These are phyloP conservation scores for Crotalus adamanteus DNA, from an alignment of 2,797 vertebrate species.

Conservation along the genomic window DNA sequence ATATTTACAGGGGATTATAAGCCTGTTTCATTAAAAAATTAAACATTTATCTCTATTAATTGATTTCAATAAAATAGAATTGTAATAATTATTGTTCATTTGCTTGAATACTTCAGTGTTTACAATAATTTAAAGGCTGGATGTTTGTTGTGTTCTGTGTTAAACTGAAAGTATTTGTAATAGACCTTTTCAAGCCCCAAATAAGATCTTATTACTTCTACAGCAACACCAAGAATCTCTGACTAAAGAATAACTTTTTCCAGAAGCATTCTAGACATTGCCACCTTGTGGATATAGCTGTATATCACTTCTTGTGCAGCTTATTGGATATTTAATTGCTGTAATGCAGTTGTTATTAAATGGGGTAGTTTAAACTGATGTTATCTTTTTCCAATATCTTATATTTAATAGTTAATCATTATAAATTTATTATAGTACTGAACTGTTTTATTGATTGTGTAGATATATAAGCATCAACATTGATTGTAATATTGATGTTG, in stretches of 20 bases:
- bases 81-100: background rate
- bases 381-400: background rate
- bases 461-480: background rate
- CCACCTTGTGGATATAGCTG: constrained; percentile 72
- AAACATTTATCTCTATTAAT: background rate
- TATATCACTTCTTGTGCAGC: background rate
- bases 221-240: constrained; percentile 22
- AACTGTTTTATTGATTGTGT: background rate
- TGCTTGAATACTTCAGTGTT: background rate
- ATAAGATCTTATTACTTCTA: constrained; percentile 26
- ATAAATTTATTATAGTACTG: background rate
- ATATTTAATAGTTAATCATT: background rate
- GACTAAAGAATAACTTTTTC: constrained; percentile 27
- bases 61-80: background rate
- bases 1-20: background rate
- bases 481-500: background rate
- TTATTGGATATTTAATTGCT: constrained; percentile 2
- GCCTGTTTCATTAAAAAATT: background rate
- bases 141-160: background rate
- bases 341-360: background rate
- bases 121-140: background rate
- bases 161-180: background rate
- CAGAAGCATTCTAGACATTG: constrained; percentile 71
- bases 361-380: background rate
- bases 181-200: background rate